Percentiles rank a stretch among this genome's conserved stretches.
phyloP scores from a whole-genome alignment of 2,113 vertebrate species.

The Macroglossus sobrinus region DNA sequence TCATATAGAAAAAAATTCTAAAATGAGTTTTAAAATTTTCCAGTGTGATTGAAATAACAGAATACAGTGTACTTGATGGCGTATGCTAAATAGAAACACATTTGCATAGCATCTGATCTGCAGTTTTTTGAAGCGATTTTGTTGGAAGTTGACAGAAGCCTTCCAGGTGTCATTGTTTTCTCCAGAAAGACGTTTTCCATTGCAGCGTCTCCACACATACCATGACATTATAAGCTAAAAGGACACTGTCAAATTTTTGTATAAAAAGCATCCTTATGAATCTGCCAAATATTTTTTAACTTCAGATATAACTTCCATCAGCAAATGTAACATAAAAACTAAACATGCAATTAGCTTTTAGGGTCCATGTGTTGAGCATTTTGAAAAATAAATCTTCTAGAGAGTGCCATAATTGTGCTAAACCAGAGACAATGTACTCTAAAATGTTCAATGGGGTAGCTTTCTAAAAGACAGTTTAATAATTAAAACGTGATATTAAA shows the following conservation, averaged over 20 bases:
- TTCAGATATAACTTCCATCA: neutral
- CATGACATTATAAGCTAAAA: conserved; percentile 40
- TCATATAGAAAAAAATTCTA: neutral
- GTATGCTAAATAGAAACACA: conserved; percentile 8
- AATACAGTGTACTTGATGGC: neutral
- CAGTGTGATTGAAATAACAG: conserved; percentile 44
- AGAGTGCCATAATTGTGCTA: neutral
- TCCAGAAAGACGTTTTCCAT: conserved; percentile 30
- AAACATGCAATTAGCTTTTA: neutral
- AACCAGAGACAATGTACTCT: neutral
- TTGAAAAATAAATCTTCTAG: neutral
- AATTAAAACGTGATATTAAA: neutral
- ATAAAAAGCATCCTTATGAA: neutral
- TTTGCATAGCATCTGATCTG: conserved; percentile 55
- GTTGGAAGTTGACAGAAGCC: conserved; percentile 46
- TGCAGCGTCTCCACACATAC: neutral
- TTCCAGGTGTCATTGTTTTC: conserved; percentile 60
- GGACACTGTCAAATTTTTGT: conserved; percentile 35
- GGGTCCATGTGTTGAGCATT: neutral
- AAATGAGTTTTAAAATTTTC: conserved; percentile 46
- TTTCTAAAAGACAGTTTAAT: neutral
- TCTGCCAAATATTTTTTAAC: conserved; percentile 36
- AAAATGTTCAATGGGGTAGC: neutral
- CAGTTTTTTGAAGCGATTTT: conserved; percentile 28
- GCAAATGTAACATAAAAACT: conserved; percentile 45